These are phyloP conservation scores for Montipora capricornis DNA, from an alignment of 64 coral and sea anemone species.

Conservation along the genomic window DNA sequence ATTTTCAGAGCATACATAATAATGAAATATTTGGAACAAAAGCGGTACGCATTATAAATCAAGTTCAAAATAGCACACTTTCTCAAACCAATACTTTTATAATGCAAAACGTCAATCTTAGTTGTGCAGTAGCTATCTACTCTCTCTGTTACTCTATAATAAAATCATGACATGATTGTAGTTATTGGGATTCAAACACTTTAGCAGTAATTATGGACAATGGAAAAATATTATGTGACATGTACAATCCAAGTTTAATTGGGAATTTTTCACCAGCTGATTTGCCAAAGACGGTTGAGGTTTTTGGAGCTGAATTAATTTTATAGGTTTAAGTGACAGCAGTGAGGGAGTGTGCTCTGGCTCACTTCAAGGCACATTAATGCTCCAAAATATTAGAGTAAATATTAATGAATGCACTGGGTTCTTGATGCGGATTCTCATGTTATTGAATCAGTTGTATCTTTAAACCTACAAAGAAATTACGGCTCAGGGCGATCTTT, in stretches of 20 bases:
- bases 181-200: conserved; percentile 53
- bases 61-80: conserved; percentile 43
- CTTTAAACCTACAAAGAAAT: too few relatives aligned
- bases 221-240: conserved; percentile 23
- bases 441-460: too few relatives aligned
- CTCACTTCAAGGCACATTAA: too few relatives aligned
- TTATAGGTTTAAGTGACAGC: conserved; percentile 6
- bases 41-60: conserved; percentile 24
- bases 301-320: conserved; percentile 56
- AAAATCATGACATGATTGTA: not conserved
- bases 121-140: conserved; percentile 52
- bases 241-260: not conserved
- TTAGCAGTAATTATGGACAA: conserved; percentile 28
- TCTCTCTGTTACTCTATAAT: conserved; percentile 34
- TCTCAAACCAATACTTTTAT: not conserved
- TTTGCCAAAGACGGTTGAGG: conserved; percentile 8
- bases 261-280: conserved; percentile 7
- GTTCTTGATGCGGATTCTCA: too few relatives aligned
- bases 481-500: too few relatives aligned
- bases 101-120: conserved; percentile 19
- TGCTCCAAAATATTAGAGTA: too few relatives aligned
- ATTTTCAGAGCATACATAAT: conserved; percentile 51
- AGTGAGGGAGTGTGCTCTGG: not conserved
- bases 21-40: conserved; percentile 34
- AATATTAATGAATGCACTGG: too few relatives aligned